These are phyloP conservation scores for Acipenser transmontanus DNA, from an alignment of 2,797 vertebrate genomes.

Conservation along the genomic window DNA sequence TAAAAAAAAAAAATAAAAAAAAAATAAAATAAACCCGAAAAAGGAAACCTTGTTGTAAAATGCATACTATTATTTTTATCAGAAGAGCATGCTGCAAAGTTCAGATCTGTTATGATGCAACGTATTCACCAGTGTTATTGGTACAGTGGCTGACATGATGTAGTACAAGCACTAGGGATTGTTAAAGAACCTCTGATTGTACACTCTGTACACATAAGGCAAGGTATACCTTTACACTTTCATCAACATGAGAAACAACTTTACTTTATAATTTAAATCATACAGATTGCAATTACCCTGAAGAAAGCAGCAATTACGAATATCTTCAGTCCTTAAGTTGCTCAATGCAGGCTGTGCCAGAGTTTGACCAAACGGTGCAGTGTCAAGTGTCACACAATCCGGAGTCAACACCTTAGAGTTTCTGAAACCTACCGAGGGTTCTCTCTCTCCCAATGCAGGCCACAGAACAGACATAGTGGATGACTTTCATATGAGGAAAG, in stretches of 20 bases:
- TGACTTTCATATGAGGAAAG: not conserved
- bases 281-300: slow-evolving; percentile 65
- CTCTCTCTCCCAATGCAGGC: slow-evolving; percentile 23
- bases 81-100: slow-evolving; percentile 67
- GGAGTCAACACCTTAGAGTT: not conserved
- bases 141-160: slow-evolving; percentile 14
- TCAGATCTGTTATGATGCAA: slow-evolving; percentile 17
- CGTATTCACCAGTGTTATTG: not conserved
- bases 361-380: slow-evolving; percentile 1
- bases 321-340: slow-evolving; percentile 12
- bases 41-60: slow-evolving; percentile 24
- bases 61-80: slow-evolving; percentile 43
- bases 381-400: no score
- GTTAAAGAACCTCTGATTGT: slow-evolving; percentile 52
- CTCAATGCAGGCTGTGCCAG: slow-evolving; percentile 3
- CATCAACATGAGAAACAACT: slow-evolving; percentile 48
- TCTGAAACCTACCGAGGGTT: not conserved
- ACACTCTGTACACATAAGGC: slow-evolving; percentile 43
- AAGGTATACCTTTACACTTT: slow-evolving; percentile 46
- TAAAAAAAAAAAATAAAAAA: slow-evolving; percentile 24
- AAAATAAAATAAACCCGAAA: slow-evolving; percentile 42
- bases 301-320: slow-evolving; percentile 71
- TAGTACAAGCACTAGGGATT: slow-evolving; percentile 57
- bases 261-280: slow-evolving; percentile 50
- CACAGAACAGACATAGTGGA: slow-evolving; percentile 10